These are phyloP conservation scores for Drosophila santomea DNA, from an alignment of 1,140 invertebrate species.

Conservation along the genomic window DNA sequence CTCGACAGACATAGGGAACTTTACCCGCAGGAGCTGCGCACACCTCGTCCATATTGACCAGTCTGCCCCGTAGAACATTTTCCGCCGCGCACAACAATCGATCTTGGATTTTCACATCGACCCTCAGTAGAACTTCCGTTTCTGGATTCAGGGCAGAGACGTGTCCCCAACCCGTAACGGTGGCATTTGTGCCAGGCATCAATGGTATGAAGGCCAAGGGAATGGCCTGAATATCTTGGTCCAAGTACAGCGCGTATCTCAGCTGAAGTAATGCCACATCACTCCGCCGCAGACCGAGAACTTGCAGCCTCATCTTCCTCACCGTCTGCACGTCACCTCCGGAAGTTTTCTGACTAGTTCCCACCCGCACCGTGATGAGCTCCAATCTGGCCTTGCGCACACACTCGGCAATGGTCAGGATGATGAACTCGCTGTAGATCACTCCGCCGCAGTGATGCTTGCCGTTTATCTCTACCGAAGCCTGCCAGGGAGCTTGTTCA, in stretches of 20 bases:
- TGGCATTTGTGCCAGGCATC: not conserved
- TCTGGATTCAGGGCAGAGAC: not conserved
- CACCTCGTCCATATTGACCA: not conserved
- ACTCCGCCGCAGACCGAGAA: not conserved
- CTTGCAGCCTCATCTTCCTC: not conserved
- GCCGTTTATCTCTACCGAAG: constrained; percentile 2
- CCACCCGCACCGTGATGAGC: constrained; percentile 8
- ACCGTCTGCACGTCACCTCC: constrained; percentile 7
- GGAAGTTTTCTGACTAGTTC: not conserved
- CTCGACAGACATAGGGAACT: not conserved
- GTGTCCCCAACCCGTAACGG: constrained; percentile 31
- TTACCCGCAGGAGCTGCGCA: constrained; percentile 12
- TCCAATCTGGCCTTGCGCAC: not conserved
- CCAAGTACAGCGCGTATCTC: not conserved
- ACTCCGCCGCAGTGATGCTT: constrained; percentile 16
- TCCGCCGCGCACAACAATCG: not conserved
- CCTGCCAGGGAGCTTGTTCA: constrained; percentile 9
- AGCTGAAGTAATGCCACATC: constrained; percentile 31
- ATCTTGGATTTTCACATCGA: not conserved
- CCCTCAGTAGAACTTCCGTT: not conserved
- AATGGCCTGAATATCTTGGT: not conserved
- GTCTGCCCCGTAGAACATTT: not conserved
- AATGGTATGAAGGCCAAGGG: not conserved
- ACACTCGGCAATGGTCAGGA: constrained; percentile 24
- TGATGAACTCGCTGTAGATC: not conserved